These are phyloP conservation scores for Lottia gigantea DNA, from an alignment of 2,888 invertebrate genomes.

Conservation along the genomic window DNA sequence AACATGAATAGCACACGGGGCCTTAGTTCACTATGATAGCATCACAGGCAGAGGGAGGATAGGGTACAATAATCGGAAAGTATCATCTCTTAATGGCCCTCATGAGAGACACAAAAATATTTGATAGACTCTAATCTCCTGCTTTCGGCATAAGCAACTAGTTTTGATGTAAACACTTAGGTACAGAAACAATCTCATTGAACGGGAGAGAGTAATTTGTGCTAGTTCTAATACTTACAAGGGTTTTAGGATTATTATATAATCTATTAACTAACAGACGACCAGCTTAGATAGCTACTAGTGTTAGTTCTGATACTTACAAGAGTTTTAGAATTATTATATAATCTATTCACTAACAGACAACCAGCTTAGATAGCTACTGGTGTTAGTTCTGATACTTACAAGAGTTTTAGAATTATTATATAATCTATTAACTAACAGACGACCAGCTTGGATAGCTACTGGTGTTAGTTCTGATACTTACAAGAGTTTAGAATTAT, in stretches of 20 bases:
- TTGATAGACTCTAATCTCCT: too few species aligned
- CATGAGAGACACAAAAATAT: too few species aligned
- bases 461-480: slow-evolving; percentile 92
- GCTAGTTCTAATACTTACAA: slow-evolving; percentile 47
- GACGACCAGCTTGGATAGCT: slow-evolving; percentile 78
- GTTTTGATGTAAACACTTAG: too few species aligned
- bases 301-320: slow-evolving; percentile 84
- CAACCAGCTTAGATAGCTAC: slow-evolving; percentile 83
- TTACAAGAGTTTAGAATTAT: slow-evolving; percentile 43
- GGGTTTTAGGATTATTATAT: slow-evolving; percentile 48
- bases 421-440: slow-evolving; percentile 77
- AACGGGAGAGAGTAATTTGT: too few species aligned
- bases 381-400: slow-evolving; percentile 87
- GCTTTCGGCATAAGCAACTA: too few species aligned
- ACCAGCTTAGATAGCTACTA: slow-evolving; percentile 83
- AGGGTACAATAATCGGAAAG: too few species aligned
- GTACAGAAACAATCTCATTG: too few species aligned
- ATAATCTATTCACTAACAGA: slow-evolving; percentile 78
- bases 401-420: slow-evolving; percentile 45
- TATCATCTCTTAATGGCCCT: too few species aligned
- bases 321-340: slow-evolving; percentile 44
- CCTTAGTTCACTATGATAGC: too few species aligned
- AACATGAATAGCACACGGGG: too few species aligned
- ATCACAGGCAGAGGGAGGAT: too few species aligned
- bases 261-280: slow-evolving; percentile 79